These are phyloP conservation scores for Eulacestoma nigropectus DNA, from an alignment of 2,113 vertebrate genomes.

Conservation along the genomic window DNA sequence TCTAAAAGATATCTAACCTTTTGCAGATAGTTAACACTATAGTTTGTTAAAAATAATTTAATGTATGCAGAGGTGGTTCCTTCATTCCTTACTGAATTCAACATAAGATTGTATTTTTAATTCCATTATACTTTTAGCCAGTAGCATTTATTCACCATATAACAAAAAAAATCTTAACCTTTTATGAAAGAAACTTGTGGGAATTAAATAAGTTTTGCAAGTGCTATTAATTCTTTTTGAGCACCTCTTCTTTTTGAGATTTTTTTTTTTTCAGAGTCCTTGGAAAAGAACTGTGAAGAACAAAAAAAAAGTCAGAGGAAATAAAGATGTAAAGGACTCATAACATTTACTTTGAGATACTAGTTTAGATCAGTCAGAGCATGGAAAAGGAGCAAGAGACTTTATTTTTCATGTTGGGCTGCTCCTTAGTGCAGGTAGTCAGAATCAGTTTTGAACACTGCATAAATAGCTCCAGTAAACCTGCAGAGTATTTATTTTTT, in stretches of 20 bases:
- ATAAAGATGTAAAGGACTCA: background rate
- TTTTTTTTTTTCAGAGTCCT: conserved; percentile 16
- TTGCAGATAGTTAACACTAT: background rate
- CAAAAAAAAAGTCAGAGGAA: conserved; percentile 46
- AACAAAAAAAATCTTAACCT: conserved; percentile 16
- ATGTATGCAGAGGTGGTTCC: background rate
- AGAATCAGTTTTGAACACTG: conserved; percentile 25
- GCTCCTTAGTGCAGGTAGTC: background rate
- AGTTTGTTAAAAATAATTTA: background rate
- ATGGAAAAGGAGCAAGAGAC: background rate
- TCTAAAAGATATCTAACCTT: background rate
- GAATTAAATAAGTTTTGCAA: background rate
- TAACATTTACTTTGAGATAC: conserved; percentile 25
- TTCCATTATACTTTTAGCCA: background rate
- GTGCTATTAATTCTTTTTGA: conserved; percentile 47
- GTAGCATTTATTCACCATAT: conserved; percentile 11
- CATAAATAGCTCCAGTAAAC: conserved; percentile 44
- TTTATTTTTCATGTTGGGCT: background rate
- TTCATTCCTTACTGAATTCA: background rate
- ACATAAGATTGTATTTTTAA: background rate
- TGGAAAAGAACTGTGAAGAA: conserved; percentile 30
- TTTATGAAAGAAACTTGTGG: conserved; percentile 39
- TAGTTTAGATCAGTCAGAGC: conserved; percentile 30
- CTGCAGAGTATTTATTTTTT: conserved; percentile 42
- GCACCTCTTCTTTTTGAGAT: background rate